Evolutionary conservation across 2,113 vertebrate genomes (phyloP), one percentile per base, ranked within the genome.

Genomic region (Pseudorhombus dupliciocellatus): DNA sequence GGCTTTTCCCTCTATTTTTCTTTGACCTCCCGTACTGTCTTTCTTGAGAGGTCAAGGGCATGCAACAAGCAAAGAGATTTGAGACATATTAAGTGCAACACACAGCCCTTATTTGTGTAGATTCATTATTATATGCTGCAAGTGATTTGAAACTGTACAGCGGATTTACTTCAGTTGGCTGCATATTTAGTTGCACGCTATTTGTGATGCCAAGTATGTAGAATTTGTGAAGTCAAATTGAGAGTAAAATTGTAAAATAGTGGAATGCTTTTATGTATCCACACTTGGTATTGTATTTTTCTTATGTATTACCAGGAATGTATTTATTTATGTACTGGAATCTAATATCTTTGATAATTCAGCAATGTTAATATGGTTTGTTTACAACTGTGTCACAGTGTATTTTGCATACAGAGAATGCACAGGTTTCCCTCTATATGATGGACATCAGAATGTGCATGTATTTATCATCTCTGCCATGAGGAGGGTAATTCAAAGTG

Each of bases 41-140:
- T 70, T 16, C 58, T 25, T 28, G 25, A 65, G 48, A 65, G 40
- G 48, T 83, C 61, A 79, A 79, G 31, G 66, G 34, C 40, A 69
- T 67, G 2, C 62, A 52, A 68, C 28, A 65, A 61, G 25, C n/a
- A 66, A 16, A 61, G 5, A 4, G 8, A 46, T 68, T 71, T 53
- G 42, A 51, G 7, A 64, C 55, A 51, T 66, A 52, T 67, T 12
- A 67, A 61, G 28, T 52, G 48, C 14, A 16, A 16, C 20, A 42
- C 52, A 44, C 6, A 50, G 24, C 5, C 34, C 24, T 12, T 62
- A 16, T 54, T 56, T 65, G 58, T 74, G 22, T 34, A 52, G 14
- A 24, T 56, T 11, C 58, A 4, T 54, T 11, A 31, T 26, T 52
- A 20, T 50, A 54, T 42, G 26, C 12, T 44, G 40, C n/a, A 26